Evolutionary conservation across 2,113 vertebrate genomes (phyloP).

Genomic region (Edolisoma coerulescens): DNA sequence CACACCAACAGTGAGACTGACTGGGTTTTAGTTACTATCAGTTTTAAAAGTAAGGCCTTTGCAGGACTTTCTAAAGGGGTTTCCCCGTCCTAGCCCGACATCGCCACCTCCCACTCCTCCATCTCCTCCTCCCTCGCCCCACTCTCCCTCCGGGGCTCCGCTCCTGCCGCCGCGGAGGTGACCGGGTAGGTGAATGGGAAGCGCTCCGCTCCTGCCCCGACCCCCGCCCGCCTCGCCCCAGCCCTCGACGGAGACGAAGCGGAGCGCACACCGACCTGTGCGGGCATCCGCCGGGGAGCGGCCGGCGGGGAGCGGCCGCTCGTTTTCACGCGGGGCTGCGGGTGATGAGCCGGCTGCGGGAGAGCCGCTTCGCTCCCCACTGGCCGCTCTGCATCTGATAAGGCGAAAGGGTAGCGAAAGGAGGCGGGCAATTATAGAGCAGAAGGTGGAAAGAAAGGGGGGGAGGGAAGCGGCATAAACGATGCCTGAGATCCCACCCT

Average conservation of each 20-base stretch:
- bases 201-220: no score
- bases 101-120: neutral
- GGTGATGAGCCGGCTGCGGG: neutral
- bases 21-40: neutral
- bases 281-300: neutral
- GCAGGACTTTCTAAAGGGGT: no score
- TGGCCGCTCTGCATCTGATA: neutral
- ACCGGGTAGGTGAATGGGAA: neutral
- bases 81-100: no score
- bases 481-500: neutral
- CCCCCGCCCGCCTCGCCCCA: neutral
- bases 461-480: neutral
- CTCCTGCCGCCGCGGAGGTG: neutral
- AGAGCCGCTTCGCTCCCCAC: neutral
- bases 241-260: neutral
- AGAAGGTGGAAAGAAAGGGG: constrained; percentile 35
- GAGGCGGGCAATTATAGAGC: constrained; percentile 52
- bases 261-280: constrained; percentile 25
- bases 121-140: neutral
- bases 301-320: neutral
- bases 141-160: neutral
- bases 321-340: neutral
- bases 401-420: neutral
- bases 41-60: neutral
- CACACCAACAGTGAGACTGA: neutral